phyloP scores from a whole-genome alignment of 1,140 invertebrate genomes.

The Monomorium pharaonis region DNA sequence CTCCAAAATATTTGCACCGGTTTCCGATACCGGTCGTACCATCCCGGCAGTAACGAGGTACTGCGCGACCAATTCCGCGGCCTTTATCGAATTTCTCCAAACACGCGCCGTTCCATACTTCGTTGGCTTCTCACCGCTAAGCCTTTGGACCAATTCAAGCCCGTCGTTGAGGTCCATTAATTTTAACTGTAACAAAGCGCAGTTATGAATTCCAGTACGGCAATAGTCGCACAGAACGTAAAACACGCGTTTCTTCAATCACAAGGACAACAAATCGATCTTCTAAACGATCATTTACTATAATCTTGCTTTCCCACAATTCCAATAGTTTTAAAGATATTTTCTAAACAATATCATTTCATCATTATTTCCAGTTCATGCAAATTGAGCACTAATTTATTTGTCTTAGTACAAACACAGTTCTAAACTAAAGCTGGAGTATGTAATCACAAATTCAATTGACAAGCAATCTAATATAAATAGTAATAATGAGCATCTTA shows the following conservation, averaged over 20 bases:
- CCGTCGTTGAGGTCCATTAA: constrained; percentile 84
- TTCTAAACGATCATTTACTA: background rate
- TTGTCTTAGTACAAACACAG: no score
- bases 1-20: constrained; percentile 85
- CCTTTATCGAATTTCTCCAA: constrained; percentile 85
- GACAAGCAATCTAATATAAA: no score
- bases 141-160: constrained; percentile 83
- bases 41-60: constrained; percentile 85
- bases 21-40: constrained; percentile 85
- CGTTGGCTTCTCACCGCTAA: constrained; percentile 82
- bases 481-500: no score
- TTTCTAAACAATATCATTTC: background rate
- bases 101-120: constrained; percentile 84
- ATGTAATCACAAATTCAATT: no score
- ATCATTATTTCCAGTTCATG: no score
- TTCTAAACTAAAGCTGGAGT: no score
- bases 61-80: constrained; percentile 84
- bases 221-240: background rate
- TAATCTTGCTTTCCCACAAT: background rate
- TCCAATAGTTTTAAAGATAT: background rate
- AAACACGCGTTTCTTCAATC: background rate
- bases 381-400: no score
- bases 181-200: constrained; percentile 80
- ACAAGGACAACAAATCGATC: background rate
- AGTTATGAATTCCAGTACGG: constrained; percentile 17